phyloP scores from a whole-genome alignment of 2,888 invertebrate species.

The Pristionchus mayeri region DNA sequence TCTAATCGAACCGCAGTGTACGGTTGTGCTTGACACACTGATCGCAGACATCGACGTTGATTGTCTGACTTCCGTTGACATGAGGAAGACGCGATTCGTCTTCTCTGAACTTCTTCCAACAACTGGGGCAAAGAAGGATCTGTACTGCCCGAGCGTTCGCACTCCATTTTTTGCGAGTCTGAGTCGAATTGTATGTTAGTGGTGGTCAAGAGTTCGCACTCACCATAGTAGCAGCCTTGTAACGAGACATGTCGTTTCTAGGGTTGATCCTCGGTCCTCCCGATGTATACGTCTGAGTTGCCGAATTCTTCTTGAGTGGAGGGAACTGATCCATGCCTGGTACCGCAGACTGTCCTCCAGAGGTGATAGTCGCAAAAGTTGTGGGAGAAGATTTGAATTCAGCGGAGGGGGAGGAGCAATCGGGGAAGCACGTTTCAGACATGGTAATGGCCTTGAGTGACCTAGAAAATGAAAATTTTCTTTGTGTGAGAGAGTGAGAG shows the following conservation, averaged over 20 bases:
- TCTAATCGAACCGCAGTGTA: neutral
- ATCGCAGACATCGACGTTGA: neutral
- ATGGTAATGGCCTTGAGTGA: too few relatives aligned
- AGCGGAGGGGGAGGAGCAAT: neutral
- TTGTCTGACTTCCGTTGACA: neutral
- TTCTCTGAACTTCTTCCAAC: neutral
- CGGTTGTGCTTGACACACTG: slow-evolving; percentile 26
- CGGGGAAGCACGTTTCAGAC: neutral
- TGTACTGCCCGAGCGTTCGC: neutral
- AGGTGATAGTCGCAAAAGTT: neutral
- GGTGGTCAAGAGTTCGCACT: neutral
- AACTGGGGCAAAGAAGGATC: neutral
- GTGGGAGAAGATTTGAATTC: neutral
- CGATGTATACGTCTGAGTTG: neutral
- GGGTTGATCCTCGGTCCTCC: neutral
- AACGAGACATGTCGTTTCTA: neutral
- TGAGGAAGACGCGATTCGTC: neutral
- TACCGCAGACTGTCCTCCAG: neutral
- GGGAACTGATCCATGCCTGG: too few relatives aligned
- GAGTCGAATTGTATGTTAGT: neutral
- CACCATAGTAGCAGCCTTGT: neutral
- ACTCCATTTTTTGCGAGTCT: neutral
- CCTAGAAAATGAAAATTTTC: too few relatives aligned
- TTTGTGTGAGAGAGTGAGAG: too few relatives aligned
- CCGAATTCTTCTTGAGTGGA: neutral